Conservation (phyloP, 1,140 invertebrate species). For the Ceratina japonica region DNA sequence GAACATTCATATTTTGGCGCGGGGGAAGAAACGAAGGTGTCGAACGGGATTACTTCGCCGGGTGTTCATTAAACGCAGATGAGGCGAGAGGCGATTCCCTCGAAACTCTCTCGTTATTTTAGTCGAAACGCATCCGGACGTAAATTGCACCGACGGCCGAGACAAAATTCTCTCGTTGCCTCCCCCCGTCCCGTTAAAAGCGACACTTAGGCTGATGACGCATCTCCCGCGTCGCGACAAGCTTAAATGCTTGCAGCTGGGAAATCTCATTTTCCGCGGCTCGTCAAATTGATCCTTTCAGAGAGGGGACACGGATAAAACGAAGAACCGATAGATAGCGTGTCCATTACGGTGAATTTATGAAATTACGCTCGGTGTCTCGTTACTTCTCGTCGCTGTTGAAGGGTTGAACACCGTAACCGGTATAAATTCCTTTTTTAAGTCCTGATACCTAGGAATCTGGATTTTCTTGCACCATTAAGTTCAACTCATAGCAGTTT, state of each 20-base stretch:
- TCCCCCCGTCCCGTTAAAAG: conserved; percentile 12
- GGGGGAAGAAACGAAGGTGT: no score
- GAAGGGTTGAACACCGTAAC: no score
- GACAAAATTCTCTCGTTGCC: conserved; percentile 36
- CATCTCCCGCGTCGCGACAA: not conserved
- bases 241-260: conserved; percentile 19
- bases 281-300: conserved; percentile 11
- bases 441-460: no score
- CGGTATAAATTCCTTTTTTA: no score
- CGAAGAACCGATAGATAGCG: no score
- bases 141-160: conserved; percentile 4
- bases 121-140: conserved; percentile 17
- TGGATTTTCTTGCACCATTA: no score
- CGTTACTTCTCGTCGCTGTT: not conserved
- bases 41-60: not conserved
- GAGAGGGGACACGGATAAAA: no score
- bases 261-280: conserved; percentile 21
- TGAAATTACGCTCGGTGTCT: not conserved
- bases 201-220: conserved; percentile 26
- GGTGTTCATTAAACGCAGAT: not conserved
- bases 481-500: no score
- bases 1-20: no score
- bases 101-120: not conserved
- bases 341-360: no score
- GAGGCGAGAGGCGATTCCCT: no score